A percentile compares a stretch with the other conserved stretches of the same genome.
Evolutionary conservation across 2,888 invertebrate genomes (phyloP).

Genomic region (Oxytorus armatus): DNA sequence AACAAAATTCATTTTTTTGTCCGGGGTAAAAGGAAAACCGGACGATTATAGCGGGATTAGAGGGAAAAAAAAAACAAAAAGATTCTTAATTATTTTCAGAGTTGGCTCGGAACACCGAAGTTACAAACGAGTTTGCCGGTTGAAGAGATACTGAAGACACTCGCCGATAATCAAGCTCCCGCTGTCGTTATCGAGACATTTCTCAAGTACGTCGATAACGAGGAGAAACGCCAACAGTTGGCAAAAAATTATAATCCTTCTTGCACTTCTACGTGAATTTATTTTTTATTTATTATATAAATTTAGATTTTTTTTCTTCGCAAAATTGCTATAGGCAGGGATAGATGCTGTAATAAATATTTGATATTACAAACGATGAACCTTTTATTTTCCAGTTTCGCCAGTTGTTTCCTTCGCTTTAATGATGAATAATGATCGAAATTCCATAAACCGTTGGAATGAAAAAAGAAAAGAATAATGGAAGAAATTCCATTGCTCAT

Average conservation of each 20-base stretch:
- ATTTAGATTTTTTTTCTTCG: no score
- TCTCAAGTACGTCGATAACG: constrained; percentile 85
- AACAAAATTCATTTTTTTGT: background rate
- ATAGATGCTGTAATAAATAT: no score
- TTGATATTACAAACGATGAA: no score
- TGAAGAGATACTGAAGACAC: constrained; percentile 84
- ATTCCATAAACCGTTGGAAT: no score
- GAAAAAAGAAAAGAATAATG: no score
- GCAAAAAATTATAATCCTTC: constrained; percentile 89
- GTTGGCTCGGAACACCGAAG: constrained; percentile 85
- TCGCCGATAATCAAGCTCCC: constrained; percentile 83
- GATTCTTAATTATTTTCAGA: constrained; percentile 74
- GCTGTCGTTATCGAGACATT: constrained; percentile 85
- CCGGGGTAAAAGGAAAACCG: background rate
- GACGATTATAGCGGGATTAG: background rate
- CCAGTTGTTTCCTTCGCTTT: no score
- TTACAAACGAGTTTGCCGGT: constrained; percentile 84
- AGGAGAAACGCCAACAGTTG: constrained; percentile 87
- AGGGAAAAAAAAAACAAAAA: background rate
- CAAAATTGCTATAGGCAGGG: no score
- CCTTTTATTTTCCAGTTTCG: no score
- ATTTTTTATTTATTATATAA: no score
- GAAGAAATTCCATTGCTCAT: no score
- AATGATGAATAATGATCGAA: no score
- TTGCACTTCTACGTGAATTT: constrained; percentile 11